phyloP scores from a whole-genome alignment of 1,140 invertebrate species.

The Lasioglossum baleicum region DNA sequence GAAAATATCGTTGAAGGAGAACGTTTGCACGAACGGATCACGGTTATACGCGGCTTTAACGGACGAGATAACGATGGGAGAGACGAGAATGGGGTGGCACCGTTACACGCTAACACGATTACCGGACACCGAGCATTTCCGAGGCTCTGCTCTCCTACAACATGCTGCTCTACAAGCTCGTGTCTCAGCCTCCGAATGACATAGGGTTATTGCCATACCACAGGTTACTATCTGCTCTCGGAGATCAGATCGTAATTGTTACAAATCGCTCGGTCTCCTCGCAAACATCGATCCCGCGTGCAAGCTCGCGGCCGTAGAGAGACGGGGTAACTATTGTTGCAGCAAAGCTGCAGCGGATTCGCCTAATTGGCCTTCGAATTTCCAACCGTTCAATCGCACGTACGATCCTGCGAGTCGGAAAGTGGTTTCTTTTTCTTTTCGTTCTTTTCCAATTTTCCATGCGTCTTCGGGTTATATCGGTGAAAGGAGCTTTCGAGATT shows the following conservation, averaged over 20 bases:
- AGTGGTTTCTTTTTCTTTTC: no score
- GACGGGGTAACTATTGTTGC: no score
- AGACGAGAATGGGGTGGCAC: constrained; percentile 50
- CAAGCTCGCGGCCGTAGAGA: no score
- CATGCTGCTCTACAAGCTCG: constrained; percentile 50
- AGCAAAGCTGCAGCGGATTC: no score
- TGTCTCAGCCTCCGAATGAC: constrained; percentile 59
- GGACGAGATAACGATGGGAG: constrained; percentile 40
- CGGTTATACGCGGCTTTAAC: constrained; percentile 45
- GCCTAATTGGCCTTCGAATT: no score
- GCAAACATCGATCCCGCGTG: constrained; percentile 55
- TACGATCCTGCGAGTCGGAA: no score
- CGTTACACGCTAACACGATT: constrained; percentile 69
- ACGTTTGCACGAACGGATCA: background rate
- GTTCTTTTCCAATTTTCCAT: no score
- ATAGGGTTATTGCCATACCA: constrained; percentile 65
- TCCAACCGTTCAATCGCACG: no score
- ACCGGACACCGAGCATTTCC: constrained; percentile 54
- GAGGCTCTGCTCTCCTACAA: constrained; percentile 53
- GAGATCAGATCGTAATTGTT: constrained; percentile 64
- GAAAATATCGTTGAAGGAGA: constrained; percentile 35
- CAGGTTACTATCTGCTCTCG: constrained; percentile 48
- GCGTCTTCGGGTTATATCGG: no score
- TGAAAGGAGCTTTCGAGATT: no score
- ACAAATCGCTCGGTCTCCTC: constrained; percentile 60